Percentiles rank a stretch among this genome's conserved stretches.
Evolutionary conservation across 2,113 vertebrate genomes (phyloP).

Genomic region (Beaufortia kweichowensis): DNA sequence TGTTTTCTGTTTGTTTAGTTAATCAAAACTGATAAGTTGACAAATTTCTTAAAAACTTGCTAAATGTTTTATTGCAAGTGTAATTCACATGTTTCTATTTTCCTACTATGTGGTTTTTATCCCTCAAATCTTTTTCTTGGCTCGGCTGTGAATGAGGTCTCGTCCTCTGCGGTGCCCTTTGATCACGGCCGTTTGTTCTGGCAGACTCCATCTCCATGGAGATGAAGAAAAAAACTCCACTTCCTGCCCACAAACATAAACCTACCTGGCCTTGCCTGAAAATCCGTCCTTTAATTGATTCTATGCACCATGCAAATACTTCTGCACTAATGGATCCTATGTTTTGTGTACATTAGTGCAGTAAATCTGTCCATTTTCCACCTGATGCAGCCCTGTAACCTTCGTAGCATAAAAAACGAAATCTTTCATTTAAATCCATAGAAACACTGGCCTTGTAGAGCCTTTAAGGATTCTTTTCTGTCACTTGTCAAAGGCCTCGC

Average conservation of each 20-base stretch:
- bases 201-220: conserved; percentile 50
- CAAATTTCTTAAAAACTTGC: too few relatives aligned
- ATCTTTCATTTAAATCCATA: conserved; percentile 14
- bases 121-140: conserved; percentile 24
- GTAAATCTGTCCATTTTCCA: conserved; percentile 27
- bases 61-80: neutral
- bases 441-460: conserved; percentile 31
- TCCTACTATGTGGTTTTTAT: neutral
- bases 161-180: conserved; percentile 38
- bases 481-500: conserved; percentile 38
- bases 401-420: conserved; percentile 15
- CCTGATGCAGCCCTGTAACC: conserved; percentile 14
- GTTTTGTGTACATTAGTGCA: conserved; percentile 35
- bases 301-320: conserved; percentile 30
- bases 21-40: neutral
- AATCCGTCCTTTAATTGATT: conserved; percentile 30
- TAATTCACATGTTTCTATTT: neutral
- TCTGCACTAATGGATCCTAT: conserved; percentile 27
- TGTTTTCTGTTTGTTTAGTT: too few relatives aligned
- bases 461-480: conserved; percentile 25
- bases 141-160: conserved; percentile 38
- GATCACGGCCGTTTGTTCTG: conserved; percentile 41
- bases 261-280: conserved; percentile 33
- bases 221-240: conserved; percentile 40
- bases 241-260: conserved; percentile 40